Percentiles rank a stretch among this genome's conserved stretches.
Evolutionary conservation across 2,888 invertebrate genomes (phyloP).

Genomic region (Sturmia bella): DNA sequence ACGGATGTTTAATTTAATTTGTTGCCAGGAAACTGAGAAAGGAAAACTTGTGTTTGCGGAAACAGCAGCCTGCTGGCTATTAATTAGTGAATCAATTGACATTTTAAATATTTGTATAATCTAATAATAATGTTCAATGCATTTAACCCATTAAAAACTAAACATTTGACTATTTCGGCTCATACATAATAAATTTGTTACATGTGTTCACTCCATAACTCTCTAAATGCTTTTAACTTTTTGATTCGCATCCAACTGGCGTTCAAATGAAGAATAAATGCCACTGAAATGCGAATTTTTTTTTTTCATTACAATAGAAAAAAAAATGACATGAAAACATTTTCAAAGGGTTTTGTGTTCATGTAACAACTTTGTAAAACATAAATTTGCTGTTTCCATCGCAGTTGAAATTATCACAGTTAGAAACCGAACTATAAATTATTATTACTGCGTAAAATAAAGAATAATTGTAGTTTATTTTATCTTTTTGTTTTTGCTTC

Average conservation of each 20-base stretch:
- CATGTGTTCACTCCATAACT: conserved; percentile 6
- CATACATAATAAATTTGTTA: too few species aligned
- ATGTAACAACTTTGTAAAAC: conserved; percentile 36
- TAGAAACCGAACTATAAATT: conserved; percentile 33
- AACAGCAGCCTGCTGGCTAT: too few species aligned
- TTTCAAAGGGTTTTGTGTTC: conserved; percentile 21
- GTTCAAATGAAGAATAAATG: conserved; percentile 25
- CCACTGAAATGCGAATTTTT: not conserved
- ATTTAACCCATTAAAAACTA: too few species aligned
- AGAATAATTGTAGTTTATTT: conserved; percentile 6
- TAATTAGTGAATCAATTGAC: too few species aligned
- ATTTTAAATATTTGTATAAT: too few species aligned
- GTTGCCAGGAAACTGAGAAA: too few species aligned
- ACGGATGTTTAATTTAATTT: too few species aligned
- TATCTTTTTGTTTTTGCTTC: too few species aligned
- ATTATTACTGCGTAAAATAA: conserved; percentile 44
- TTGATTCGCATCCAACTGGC: conserved; percentile 57
- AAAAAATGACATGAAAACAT: conserved; percentile 17
- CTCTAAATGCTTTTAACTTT: conserved; percentile 25
- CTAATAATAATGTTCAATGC: too few species aligned
- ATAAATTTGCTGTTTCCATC: conserved; percentile 41
- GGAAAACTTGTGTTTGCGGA: too few species aligned
- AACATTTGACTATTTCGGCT: too few species aligned
- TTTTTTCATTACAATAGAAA: not conserved
- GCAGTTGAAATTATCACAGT: conserved; percentile 22